Evolutionary conservation across 1,140 invertebrate genomes (phyloP), one percentile per base, ranked within the genome.

Genomic region (Leptinotarsa texana): DNA sequence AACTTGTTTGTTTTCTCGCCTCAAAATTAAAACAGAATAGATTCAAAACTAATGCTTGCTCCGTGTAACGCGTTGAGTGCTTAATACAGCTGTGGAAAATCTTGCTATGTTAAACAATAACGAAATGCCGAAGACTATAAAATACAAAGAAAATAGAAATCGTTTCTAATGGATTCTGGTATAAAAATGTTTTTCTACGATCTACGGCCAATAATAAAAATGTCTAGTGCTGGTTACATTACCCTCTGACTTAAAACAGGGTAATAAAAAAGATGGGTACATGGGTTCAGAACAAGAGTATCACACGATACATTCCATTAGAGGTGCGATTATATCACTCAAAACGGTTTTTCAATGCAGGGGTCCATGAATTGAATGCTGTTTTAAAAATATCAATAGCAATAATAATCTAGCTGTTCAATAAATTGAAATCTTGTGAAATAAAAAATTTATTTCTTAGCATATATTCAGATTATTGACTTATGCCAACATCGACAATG

Each of bases 111-210:
- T 17, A 57, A 15, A 57, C n/a, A 18, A 17, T 57, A 18, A 18
- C n/a, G 51, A 17, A 18, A 57, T 57, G 17, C 15, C 51, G 15
- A 57, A 17, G 51, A 57, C 51, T 57, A 57, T 57, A 57, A 57
- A 57, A 57, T 5, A 57, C n/a, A 15, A 17, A 57, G 51, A 18
- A 57, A 57, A 57, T 42, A 8, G n/a, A 15, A 57, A 57, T 57
- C 51, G 51, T 57, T 18, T 17, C 15, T 57, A 57, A 57, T 57
- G 51, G 51, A 57, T 57, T 57, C 17, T 57, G n/a, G 51, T 57
- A 57, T 57, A 57, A 57, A 57, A 57, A 57, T 57, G 51, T 57
- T 57, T 57, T 57, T 57, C 51, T 57, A 57, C 51, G 51, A 57
- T 57, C 51, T 57, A 57, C 51, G n/a, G 13, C 15, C 51, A 57